Base-by-base conservation (phyloP, 30 jellyfish, hydroid and myxozoan genomes). In the Aurelia aurita region DNA sequence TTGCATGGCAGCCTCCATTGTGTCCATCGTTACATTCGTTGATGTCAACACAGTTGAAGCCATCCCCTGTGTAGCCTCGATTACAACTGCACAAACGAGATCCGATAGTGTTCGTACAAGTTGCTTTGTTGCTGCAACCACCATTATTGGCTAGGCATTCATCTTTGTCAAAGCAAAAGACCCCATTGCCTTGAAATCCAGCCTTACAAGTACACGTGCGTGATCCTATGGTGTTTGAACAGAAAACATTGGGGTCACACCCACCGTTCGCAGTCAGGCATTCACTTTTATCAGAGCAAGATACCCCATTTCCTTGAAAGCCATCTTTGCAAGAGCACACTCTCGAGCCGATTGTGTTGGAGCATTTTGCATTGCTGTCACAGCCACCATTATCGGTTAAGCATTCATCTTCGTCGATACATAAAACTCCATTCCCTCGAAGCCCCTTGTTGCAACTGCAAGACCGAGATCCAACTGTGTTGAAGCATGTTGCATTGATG, bases 11-110 rank as follows among this genome's bases (percentile, higher is more conserved):
- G 53, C 88, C 67, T 15, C 83, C 90, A 65, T 74, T 74, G 45
- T 49, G 14, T 28, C 55, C 66, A 13, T 28, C 51, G 77, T 39
- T 32, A 58, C 93, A 84, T 71, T 84, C 93, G 66, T 84, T 47
- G 16, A 39, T 29, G 43, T 84, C 95, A 21, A 14, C 47, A 45
- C 94, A 84, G 0, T n/a, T 23, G 18, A 49, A 25, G 18, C 94
- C 94, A 64, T 72, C 74, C 19, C 94, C 94, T 18, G 19, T 45
- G 59, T 15, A 82, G 19, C 91, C 91, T 20, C 55, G 18, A 25
- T 28, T 66, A 51, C 91, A 81, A 12, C 45, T 28, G 39, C 91
- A 81, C 14, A 64, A 10, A 13, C 75, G 18, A 8, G 84, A 54
- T 10, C 76, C 91, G 51, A 39, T 9, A 39, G 51, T 39, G 13